Conservation (phyloP, 2,888 invertebrate genomes). For the Pachliopta kotzebuea region DNA sequence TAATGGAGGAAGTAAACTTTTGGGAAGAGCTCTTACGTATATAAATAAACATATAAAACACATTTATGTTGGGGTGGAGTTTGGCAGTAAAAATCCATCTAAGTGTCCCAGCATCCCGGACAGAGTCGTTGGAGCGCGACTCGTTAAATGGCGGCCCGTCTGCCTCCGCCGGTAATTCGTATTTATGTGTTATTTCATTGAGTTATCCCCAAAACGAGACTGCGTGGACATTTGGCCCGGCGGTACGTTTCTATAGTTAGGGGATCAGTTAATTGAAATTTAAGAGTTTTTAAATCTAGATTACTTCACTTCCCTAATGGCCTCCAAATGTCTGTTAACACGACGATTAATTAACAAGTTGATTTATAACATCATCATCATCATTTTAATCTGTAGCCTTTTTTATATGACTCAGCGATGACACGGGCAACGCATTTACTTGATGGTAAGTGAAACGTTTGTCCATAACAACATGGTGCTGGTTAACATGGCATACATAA, state of each 20-base stretch:
- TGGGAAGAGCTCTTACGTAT: constrained; percentile 6
- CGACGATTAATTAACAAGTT: not conserved
- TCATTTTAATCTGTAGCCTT: too few species aligned
- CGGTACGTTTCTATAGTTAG: constrained; percentile 28
- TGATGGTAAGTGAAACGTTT: too few species aligned
- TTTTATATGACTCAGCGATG: too few species aligned
- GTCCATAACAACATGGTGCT: too few species aligned
- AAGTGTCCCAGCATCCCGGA: constrained; percentile 24
- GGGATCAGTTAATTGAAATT: constrained; percentile 25
- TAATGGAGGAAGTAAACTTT: constrained; percentile 6
- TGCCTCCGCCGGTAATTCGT: constrained; percentile 33
- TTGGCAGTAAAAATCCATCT: constrained; percentile 27
- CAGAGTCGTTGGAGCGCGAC: constrained; percentile 29
- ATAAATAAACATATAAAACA: constrained; percentile 21
- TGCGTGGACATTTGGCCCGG: constrained; percentile 34
- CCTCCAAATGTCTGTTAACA: not conserved
- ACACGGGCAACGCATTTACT: too few species aligned
- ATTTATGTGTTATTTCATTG: constrained; percentile 39
- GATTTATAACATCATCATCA: not conserved
- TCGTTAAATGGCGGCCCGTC: constrained; percentile 29
- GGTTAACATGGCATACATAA: too few species aligned
- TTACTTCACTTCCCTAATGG: constrained; percentile 23
- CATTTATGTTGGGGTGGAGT: constrained; percentile 25
- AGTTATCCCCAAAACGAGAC: constrained; percentile 33
- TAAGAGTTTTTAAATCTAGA: constrained; percentile 26